Evolutionary conservation across 2,888 invertebrate species (phyloP).

Genomic region (Xestia rhomboidea): DNA sequence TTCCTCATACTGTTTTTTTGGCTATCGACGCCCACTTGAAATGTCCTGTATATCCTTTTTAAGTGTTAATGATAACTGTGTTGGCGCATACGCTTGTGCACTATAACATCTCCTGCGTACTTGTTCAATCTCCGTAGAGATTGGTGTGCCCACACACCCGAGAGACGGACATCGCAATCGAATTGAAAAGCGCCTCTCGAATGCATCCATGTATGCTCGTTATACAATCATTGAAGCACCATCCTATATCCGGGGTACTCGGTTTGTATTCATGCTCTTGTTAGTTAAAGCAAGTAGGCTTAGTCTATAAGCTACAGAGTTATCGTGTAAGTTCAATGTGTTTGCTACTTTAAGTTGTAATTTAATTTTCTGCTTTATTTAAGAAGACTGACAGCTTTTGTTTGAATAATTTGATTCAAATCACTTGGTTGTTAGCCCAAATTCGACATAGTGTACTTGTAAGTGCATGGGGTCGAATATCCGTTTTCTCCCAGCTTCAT

Average conservation of each 20-base stretch:
- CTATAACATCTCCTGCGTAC: neutral
- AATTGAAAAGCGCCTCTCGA: conserved; percentile 67
- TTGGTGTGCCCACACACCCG: conserved; percentile 51
- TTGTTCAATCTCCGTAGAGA: neutral
- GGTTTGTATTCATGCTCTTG: conserved; percentile 34
- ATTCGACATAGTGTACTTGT: neutral
- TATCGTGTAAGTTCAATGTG: neutral
- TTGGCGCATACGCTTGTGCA: neutral
- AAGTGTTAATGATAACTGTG: neutral
- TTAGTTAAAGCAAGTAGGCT: neutral
- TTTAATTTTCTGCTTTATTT: neutral
- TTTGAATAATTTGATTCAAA: neutral
- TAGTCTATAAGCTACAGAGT: neutral
- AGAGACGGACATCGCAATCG: conserved; percentile 67
- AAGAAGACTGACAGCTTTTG: neutral
- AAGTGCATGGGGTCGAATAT: too few relatives aligned
- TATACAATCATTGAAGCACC: conserved; percentile 53
- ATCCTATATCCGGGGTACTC: neutral
- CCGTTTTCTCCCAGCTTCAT: too few relatives aligned
- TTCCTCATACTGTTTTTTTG: too few relatives aligned
- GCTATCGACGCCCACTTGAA: too few relatives aligned
- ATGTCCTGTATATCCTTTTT: neutral
- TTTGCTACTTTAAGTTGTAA: neutral
- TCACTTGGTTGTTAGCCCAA: neutral
- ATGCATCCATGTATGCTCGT: conserved; percentile 65